Evolutionary conservation across 2,888 invertebrate genomes (phyloP).

Genomic region (Lasioglossum lativentre): DNA sequence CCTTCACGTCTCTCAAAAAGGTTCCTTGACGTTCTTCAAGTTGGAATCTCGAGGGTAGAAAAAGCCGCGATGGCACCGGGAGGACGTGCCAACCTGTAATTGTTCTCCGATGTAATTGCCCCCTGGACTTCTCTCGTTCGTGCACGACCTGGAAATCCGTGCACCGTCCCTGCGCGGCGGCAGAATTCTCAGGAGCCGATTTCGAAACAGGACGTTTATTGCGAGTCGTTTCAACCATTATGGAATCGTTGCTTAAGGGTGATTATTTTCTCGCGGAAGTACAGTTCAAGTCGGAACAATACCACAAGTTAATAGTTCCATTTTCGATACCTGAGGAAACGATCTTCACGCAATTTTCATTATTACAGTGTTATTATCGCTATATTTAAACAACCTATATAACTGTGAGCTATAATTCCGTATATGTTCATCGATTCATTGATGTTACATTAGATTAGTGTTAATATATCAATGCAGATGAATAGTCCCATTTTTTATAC

Average conservation of each 20-base stretch:
- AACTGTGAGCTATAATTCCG: background rate
- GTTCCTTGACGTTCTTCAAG: conserved; percentile 74
- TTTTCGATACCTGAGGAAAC: background rate
- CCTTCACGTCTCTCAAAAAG: conserved; percentile 61
- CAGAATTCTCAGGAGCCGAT: conserved; percentile 50
- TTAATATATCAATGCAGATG: background rate
- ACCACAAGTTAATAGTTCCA: background rate
- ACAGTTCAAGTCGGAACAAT: conserved; percentile 23
- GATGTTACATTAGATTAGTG: background rate
- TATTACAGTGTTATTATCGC: background rate
- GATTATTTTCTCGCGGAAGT: conserved; percentile 24
- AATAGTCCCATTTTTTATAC: background rate
- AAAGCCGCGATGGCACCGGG: conserved; percentile 77
- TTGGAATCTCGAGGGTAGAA: conserved; percentile 76
- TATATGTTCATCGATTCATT: background rate
- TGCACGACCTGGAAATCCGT: conserved; percentile 60
- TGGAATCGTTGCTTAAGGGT: conserved; percentile 40
- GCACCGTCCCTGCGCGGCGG: conserved; percentile 26
- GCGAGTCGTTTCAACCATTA: conserved; percentile 32
- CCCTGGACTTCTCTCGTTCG: conserved; percentile 49
- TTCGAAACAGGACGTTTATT: conserved; percentile 44
- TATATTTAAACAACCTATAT: background rate
- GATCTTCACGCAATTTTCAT: conserved; percentile 19
- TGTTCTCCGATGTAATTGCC: conserved; percentile 82
- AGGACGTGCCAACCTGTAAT: conserved; percentile 81